These are phyloP conservation scores for Ceramica pisi DNA, from an alignment of 2,888 invertebrate genomes.

Conservation along the genomic window DNA sequence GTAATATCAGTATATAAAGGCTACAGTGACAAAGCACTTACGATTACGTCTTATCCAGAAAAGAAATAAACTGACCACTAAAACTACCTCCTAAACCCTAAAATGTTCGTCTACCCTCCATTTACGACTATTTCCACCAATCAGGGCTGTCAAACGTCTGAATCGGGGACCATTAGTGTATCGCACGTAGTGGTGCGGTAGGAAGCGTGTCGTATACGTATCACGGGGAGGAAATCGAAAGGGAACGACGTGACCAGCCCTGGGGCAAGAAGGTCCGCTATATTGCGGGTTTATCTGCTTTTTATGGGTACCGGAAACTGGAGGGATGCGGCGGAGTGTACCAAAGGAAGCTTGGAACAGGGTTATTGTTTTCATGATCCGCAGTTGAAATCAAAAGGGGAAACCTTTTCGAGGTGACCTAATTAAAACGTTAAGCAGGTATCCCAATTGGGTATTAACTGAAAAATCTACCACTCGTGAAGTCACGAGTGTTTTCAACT, in stretches of 20 bases:
- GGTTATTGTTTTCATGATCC: background rate
- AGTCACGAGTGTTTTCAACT: no score
- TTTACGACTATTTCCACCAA: slow-evolving; percentile 39
- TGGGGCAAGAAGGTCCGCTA: slow-evolving; percentile 3
- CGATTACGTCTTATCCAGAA: slow-evolving; percentile 10
- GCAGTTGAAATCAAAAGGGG: slow-evolving; percentile 7
- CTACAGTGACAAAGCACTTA: slow-evolving; percentile 13
- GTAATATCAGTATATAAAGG: no score
- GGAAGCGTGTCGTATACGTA: slow-evolving; percentile 34
- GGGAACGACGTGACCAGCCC: slow-evolving; percentile 30
- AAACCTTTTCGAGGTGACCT: background rate
- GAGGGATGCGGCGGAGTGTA: background rate
- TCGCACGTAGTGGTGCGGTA: slow-evolving; percentile 20
- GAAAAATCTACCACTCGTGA: no score
- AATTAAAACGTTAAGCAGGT: background rate
- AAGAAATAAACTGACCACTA: slow-evolving; percentile 11
- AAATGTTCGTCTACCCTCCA: slow-evolving; percentile 14
- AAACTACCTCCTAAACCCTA: slow-evolving; percentile 18
- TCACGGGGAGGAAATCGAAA: slow-evolving; percentile 21
- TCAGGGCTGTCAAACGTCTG: slow-evolving; percentile 21
- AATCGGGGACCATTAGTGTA: slow-evolving; percentile 20
- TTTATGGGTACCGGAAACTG: background rate
- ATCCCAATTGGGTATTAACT: no score
- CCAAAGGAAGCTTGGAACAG: slow-evolving; percentile 5
- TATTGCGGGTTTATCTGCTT: slow-evolving; percentile 1